These are phyloP conservation scores for Triplophysa rosa DNA, from an alignment of 2,113 vertebrate genomes.

Conservation along the genomic window DNA sequence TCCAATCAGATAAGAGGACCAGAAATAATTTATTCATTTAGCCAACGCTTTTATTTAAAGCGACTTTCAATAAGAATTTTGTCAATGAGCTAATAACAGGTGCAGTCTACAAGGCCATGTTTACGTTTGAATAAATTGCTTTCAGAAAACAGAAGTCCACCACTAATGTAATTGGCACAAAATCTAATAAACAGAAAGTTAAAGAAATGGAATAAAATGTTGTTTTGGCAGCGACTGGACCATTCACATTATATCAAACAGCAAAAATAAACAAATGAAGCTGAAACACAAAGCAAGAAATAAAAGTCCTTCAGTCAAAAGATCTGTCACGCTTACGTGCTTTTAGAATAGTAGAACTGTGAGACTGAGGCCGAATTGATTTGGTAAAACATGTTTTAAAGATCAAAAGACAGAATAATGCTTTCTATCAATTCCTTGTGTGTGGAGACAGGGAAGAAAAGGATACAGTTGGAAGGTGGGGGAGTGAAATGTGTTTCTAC, in stretches of 20 bases:
- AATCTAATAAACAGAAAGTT: neutral
- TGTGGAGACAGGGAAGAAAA: neutral
- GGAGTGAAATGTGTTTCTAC: neutral
- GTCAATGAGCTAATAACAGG: too few species aligned
- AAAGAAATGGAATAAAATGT: neutral
- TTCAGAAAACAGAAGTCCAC: neutral
- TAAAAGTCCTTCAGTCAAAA: neutral
- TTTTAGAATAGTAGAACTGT: neutral
- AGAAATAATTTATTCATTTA: neutral
- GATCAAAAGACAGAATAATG: constrained; percentile 34
- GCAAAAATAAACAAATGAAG: neutral
- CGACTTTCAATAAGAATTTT: too few species aligned
- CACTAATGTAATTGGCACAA: neutral
- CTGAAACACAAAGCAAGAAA: constrained; percentile 2
- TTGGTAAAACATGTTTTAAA: constrained; percentile 30
- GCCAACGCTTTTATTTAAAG: too few species aligned
- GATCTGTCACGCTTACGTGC: neutral
- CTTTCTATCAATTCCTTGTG: constrained; percentile 29
- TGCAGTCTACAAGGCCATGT: too few species aligned
- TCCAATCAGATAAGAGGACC: neutral
- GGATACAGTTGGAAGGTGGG: constrained; percentile 5
- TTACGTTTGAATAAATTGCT: neutral
- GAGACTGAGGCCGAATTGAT: constrained; percentile 25
- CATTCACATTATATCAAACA: neutral
- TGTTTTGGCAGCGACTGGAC: neutral